Evolutionary conservation across 2,888 invertebrate genomes (phyloP).

Genomic region (Drosophila sordidula): DNA sequence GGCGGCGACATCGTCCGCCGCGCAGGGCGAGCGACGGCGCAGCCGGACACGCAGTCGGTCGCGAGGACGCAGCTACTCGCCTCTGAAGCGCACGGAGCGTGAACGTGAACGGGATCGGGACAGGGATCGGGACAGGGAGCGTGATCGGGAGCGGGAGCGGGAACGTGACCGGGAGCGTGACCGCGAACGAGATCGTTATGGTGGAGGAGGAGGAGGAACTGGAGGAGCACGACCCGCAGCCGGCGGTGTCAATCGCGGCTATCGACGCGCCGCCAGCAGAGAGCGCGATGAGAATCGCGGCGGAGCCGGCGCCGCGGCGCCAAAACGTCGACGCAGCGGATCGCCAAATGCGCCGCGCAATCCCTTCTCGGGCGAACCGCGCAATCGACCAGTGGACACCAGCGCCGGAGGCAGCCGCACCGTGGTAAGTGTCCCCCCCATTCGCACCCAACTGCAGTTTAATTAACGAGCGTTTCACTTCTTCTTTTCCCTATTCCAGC

Average conservation of each 20-base stretch:
- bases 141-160: conserved; percentile 56
- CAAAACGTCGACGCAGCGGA: conserved; percentile 83
- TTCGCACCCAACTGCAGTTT: not conserved
- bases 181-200: conserved; percentile 60
- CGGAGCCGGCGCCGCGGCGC: conserved; percentile 35
- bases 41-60: conserved; percentile 82
- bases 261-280: conserved; percentile 74
- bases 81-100: conserved; percentile 70
- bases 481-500: conserved; percentile 48
- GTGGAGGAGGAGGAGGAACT: conserved; percentile 25
- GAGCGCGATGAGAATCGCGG: conserved; percentile 80
- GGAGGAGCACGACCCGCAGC: conserved; percentile 18
- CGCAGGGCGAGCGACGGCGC: conserved; percentile 54
- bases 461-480: no score
- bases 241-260: conserved; percentile 58
- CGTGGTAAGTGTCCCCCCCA: conserved; percentile 68
- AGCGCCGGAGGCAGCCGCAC: conserved; percentile 56
- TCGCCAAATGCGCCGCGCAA: conserved; percentile 67
- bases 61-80: conserved; percentile 85
- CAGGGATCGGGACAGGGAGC: conserved; percentile 67
- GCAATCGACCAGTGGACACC: conserved; percentile 75
- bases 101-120: conserved; percentile 71
- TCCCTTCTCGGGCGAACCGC: conserved; percentile 71
- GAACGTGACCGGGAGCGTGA: conserved; percentile 48
- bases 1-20: conserved; percentile 16